Conservation (phyloP, 2,113 vertebrate species). For the Thermophis baileyi region DNA sequence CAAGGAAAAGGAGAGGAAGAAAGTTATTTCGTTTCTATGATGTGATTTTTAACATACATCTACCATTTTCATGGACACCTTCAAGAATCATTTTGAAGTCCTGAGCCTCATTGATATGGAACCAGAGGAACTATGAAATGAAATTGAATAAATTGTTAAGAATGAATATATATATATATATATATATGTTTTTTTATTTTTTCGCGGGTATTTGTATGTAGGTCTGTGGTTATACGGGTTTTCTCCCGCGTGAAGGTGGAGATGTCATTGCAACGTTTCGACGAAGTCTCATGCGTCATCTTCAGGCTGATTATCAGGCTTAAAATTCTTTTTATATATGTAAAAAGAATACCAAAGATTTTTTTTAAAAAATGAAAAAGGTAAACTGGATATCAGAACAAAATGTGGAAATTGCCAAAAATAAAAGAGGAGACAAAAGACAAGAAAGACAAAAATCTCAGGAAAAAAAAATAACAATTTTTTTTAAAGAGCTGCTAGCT, state of each 20-base stretch:
- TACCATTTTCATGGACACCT: neutral
- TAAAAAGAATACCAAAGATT: neutral
- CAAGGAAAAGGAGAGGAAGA: neutral
- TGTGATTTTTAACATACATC: neutral
- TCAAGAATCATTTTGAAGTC: neutral
- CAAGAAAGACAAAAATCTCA: neutral
- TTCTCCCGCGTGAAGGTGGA: too few relatives aligned
- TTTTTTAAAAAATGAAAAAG: neutral
- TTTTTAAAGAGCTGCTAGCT: neutral
- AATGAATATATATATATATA: too few relatives aligned
- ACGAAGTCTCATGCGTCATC: too few relatives aligned
- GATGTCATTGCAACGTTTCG: too few relatives aligned
- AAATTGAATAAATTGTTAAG: neutral
- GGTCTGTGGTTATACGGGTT: too few relatives aligned
- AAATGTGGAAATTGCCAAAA: neutral
- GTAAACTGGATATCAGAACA: neutral
- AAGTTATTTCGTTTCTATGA: neutral
- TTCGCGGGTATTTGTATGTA: too few relatives aligned
- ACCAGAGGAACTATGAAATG: neutral
- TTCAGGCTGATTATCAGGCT: too few relatives aligned
- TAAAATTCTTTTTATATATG: too few relatives aligned
- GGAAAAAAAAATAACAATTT: neutral
- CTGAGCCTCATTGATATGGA: neutral
- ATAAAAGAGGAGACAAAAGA: neutral
- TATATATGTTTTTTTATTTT: too few relatives aligned